Base-by-base conservation (phyloP, 2,797 vertebrate species). In the Cichlasoma orientale region DNA sequence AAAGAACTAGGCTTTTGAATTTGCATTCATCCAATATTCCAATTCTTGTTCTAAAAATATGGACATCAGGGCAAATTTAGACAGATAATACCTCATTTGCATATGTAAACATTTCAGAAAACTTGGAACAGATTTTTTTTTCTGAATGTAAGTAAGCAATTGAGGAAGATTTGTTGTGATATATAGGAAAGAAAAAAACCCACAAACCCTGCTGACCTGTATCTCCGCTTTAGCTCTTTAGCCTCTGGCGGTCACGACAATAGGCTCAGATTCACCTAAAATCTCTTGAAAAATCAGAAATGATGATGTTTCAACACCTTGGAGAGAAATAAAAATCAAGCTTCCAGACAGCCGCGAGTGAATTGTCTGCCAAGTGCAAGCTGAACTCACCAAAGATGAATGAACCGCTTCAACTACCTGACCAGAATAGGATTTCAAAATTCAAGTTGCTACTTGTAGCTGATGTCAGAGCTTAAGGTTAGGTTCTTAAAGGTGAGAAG, bases 301-400 rank as follows among this genome's bases (percentile, higher is more conserved):
- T n/a, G 9, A 25, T 31, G 53, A 78, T 74, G 33, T 58, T 59
- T 78, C 16, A 70, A 75, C 77, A 72, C 58, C 50, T 79, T 21
- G 14, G 18, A 11, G 19, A 44, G 5, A 50, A 56, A 38, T 25
- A 57, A 56, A 82, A 69, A 63, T 29, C 16, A 27, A 53, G 7
- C 16, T 58, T 68, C 11, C n/a, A 50, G 72, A 61, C 36, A 80
- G 38, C 31, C 47, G 29, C 3, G 1, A 68, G 53, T 63, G 66
- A 82, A 61, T 66, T 0, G 16, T 68, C 55, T 56, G 50, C 23
- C 33, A 31, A 50, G 38, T 54, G 69, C 19, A 54, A 66, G 50
- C 61, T 44, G 63, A 21, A 68, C 44, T 80, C 54, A 58, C 47
- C 7, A 13, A 21, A 31, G 18, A 75, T 31, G 68, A 53, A 72